phyloP scores from a whole-genome alignment of 2,113 vertebrate genomes.

The Cavia aperea region DNA sequence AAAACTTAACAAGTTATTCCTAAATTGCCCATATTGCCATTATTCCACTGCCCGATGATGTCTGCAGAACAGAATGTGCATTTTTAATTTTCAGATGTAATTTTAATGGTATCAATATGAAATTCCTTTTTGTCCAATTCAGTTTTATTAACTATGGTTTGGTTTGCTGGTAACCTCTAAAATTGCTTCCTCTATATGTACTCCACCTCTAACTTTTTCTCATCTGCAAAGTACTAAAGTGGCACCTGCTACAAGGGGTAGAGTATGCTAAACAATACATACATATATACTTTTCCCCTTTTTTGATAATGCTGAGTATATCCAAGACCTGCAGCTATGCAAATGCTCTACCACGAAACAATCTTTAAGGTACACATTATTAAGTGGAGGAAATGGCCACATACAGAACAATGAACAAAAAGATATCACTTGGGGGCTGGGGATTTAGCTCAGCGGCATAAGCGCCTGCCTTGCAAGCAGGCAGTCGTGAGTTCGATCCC shows the following conservation, averaged over 20 bases:
- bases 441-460: too few relatives aligned
- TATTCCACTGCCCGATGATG: neutral
- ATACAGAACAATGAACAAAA: neutral
- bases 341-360: neutral
- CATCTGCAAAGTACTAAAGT: neutral
- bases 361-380: neutral
- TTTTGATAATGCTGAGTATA: neutral
- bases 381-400: neutral
- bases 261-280: neutral
- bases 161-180: neutral
- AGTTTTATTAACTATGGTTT: neutral
- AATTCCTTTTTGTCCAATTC: neutral
- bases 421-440: neutral
- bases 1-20: neutral
- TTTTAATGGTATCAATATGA: conserved; percentile 2
- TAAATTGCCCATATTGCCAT: neutral
- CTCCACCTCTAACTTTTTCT: neutral
- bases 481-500: too few relatives aligned
- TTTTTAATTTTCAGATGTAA: conserved; percentile 23
- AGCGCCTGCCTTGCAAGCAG: too few relatives aligned
- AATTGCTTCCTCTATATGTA: neutral
- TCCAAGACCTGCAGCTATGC: neutral
- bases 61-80: neutral
- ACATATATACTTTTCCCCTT: neutral
- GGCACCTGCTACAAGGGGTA: neutral